Percentiles rank a stretch among this genome's conserved stretches.
These are phyloP conservation scores for Trichechus manatus DNA, from an alignment of 2,113 vertebrate species.

Conservation along the genomic window DNA sequence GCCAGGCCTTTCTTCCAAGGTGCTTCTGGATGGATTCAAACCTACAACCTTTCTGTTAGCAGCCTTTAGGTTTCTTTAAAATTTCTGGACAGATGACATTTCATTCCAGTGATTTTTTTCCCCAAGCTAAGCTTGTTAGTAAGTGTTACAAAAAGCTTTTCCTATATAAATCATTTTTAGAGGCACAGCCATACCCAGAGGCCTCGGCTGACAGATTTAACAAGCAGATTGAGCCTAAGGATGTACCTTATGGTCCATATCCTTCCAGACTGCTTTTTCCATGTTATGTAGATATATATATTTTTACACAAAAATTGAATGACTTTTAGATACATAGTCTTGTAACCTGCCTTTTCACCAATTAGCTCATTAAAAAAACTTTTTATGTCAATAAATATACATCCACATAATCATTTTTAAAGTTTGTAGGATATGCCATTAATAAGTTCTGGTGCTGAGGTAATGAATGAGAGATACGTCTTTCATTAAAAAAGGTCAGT, in stretches of 20 bases:
- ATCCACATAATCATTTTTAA: constrained; percentile 29
- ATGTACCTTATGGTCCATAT: neutral
- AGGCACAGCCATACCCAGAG: neutral
- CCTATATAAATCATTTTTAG: neutral
- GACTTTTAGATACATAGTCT: constrained; percentile 45
- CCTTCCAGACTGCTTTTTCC: neutral
- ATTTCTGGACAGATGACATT: neutral
- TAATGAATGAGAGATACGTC: neutral
- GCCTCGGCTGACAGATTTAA: neutral
- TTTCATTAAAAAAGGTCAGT: neutral
- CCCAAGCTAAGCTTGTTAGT: neutral
- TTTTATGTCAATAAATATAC: constrained; percentile 2
- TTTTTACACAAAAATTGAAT: constrained; percentile 49
- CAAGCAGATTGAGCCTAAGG: neutral
- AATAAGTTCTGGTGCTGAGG: neutral
- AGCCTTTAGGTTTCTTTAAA: neutral
- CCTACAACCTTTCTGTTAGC: neutral
- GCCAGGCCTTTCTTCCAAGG: neutral
- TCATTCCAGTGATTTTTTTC: neutral
- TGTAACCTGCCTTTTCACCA: constrained; percentile 27
- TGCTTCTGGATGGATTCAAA: neutral
- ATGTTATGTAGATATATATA: neutral
- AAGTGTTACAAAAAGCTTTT: neutral
- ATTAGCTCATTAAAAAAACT: constrained; percentile 49
- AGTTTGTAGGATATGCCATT: neutral